Evolutionary conservation across 2,113 vertebrate genomes (phyloP), one percentile per base, ranked within the genome.

Genomic region (Sinocyclocheilus grahami): DNA sequence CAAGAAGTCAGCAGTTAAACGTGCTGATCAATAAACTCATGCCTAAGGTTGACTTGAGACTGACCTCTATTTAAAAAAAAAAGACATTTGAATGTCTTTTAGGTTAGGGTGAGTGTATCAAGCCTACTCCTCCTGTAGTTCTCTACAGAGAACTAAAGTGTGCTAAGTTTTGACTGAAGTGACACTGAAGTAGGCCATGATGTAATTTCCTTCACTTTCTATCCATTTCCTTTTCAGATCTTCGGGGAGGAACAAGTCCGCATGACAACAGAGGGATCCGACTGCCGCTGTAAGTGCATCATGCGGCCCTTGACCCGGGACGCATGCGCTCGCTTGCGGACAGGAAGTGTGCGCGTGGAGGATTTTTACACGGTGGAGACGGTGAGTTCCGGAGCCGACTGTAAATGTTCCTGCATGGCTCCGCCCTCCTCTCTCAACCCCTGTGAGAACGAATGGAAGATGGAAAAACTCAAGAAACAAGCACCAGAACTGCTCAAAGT

Each of bases 211-310:
- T 14, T 60, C 24, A 13, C 63, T 63, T 30, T 51, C 16, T 65
- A 22, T 81, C 22, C 16, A 5, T 86, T 39, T 86, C 74, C 63
- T 83, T 24, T 18, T 16, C 91, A 99, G 98, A 94, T 95, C 14
- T 96, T 99, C 37, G 96, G 97, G 0, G 97, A 98, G 13, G 97
- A 99, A 48, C 97, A 96, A 11, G 97, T 99, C 39, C 94, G 95
- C 51, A 98, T 98, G 97, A 98, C 96, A 0, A 97, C 98, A 0
- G 98, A 99, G 91, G 97, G 97, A 84, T 98, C 98, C 0, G 97
- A 99, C 94, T 99, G 97, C 93, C 97, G 97, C 90, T 99, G 98
- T 86, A 98, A 97, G 92, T 99, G 98, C 93, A 97, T 99, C 94
- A 95, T 99, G 97, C 92, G 97, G 0, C 98, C 97, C 0, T 94